A percentile compares a stretch with the other conserved stretches of the same genome.
These are phyloP conservation scores for Larimichthys polyactis DNA, from an alignment of 2,113 vertebrate species.

Conservation along the genomic window DNA sequence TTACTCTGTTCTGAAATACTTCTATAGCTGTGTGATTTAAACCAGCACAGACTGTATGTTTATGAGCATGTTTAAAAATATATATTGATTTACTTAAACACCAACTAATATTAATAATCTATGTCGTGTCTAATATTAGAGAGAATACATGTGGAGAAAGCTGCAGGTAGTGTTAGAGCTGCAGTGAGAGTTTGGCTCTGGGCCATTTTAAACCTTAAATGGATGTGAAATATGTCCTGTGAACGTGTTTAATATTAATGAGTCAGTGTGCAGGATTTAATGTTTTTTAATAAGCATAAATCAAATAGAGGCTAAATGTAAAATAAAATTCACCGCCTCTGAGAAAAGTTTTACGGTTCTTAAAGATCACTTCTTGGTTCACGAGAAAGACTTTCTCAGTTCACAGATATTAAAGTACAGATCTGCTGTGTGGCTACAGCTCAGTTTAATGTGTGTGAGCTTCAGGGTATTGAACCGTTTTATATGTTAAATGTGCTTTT, in stretches of 20 bases:
- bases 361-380: not conserved
- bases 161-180: not conserved
- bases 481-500: not conserved
- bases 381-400: not conserved
- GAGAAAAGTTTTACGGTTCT: not conserved
- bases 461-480: no score
- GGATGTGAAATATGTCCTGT: not conserved
- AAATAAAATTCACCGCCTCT: not conserved
- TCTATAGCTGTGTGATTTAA: not conserved
- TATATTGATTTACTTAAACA: not conserved
- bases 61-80: not conserved
- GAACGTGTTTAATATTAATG: not conserved
- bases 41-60: not conserved
- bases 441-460: not conserved
- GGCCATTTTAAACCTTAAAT: not conserved
- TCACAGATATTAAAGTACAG: no score
- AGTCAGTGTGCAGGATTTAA: not conserved
- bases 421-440: no score
- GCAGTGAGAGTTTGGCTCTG: not conserved
- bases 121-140: not conserved
- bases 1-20: no score
- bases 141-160: not conserved
- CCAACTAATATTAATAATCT: no score
- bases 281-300: constrained; percentile 4
- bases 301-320: not conserved